These are phyloP conservation scores for Pocillopora meandrina DNA, from an alignment of 92 coral and sea anemone species.

Conservation along the genomic window DNA sequence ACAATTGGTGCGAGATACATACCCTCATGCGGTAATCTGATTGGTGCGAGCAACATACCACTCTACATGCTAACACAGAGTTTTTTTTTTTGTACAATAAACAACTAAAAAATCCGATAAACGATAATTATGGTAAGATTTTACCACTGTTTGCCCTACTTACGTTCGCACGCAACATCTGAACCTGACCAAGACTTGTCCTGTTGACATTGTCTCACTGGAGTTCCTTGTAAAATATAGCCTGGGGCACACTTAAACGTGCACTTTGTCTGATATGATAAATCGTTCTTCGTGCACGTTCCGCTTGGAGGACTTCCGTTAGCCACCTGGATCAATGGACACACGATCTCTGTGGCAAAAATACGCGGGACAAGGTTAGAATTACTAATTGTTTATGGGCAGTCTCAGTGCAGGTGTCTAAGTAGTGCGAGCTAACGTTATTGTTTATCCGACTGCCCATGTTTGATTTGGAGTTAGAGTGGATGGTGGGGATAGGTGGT, in stretches of 20 bases:
- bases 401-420: neutral
- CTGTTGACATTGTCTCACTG: slow-evolving; percentile 76
- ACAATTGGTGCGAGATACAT: no score
- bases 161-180: slow-evolving; percentile 87
- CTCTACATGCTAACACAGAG: no score
- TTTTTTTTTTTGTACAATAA: no score
- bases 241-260: slow-evolving; percentile 73
- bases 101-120: neutral
- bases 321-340: slow-evolving; percentile 54
- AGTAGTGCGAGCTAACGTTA: no score
- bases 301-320: slow-evolving; percentile 79
- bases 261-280: slow-evolving; percentile 76
- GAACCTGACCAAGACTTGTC: slow-evolving; percentile 92
- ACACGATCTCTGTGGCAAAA: slow-evolving; percentile 62
- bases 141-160: neutral
- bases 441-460: no score
- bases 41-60: no score
- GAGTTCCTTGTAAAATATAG: slow-evolving; percentile 71
- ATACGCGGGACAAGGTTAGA: neutral
- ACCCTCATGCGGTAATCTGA: no score
- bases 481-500: no score
- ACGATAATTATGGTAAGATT: no score
- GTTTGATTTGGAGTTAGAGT: no score
- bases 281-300: slow-evolving; percentile 55
- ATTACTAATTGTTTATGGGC: neutral